These are phyloP conservation scores for Scaptomyza reducta DNA, from an alignment of 2,888 invertebrate genomes.

Conservation along the genomic window DNA sequence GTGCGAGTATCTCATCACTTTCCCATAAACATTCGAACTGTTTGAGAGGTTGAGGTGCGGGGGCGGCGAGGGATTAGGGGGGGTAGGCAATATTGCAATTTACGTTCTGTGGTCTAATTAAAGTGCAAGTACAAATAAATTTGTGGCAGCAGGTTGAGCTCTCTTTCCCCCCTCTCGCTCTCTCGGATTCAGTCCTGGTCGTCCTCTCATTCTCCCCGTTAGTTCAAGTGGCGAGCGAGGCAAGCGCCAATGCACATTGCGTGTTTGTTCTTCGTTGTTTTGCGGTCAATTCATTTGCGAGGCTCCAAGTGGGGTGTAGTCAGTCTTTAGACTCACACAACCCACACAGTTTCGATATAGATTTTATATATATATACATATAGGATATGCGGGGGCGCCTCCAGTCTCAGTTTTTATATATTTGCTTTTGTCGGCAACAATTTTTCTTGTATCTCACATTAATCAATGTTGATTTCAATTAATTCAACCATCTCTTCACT, in stretches of 20 bases:
- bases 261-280: slow-evolving; percentile 63
- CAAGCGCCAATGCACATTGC: slow-evolving; percentile 68
- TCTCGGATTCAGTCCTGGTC: slow-evolving; percentile 1
- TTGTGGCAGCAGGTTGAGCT: slow-evolving; percentile 58
- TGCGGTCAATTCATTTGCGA: slow-evolving; percentile 73
- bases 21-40: slow-evolving; percentile 71
- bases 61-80: slow-evolving; percentile 1
- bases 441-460: slow-evolving; percentile 75
- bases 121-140: slow-evolving; percentile 76
- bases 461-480: slow-evolving; percentile 81
- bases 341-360: slow-evolving; percentile 42
- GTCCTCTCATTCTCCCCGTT: slow-evolving; percentile 2
- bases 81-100: slow-evolving; percentile 72
- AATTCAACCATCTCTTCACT: slow-evolving; percentile 80
- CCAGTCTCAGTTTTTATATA: slow-evolving; percentile 1
- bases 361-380: slow-evolving; percentile 35
- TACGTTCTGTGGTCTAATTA: slow-evolving; percentile 79
- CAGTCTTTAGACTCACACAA: slow-evolving; percentile 29
- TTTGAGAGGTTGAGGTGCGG: slow-evolving; percentile 3
- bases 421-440: slow-evolving; percentile 48
- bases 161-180: too few species aligned
- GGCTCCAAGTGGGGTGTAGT: slow-evolving; percentile 26
- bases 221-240: too few species aligned
- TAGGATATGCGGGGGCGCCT: slow-evolving; percentile 32
- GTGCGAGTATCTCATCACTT: slow-evolving; percentile 74